Evolutionary conservation across 2,113 vertebrate species (phyloP), one percentile per base, ranked within the genome.

Genomic region (Platycercus adscitus): DNA sequence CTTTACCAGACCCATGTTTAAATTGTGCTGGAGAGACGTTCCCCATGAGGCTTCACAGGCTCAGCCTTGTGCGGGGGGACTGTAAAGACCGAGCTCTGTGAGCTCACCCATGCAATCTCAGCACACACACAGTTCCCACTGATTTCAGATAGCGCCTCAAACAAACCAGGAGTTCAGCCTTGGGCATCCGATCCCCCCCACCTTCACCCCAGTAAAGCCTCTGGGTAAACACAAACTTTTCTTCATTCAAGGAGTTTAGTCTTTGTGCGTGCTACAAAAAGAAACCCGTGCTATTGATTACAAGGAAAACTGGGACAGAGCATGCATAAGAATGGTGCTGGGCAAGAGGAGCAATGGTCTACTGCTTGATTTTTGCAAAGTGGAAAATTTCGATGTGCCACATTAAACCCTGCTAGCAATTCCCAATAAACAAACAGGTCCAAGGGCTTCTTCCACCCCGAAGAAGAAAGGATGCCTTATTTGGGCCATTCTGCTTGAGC

Each of bases 381-480:
- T 39, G 70, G 91, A 96, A 93, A 96, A 76, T 88, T 86, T 85
- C 0, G 0, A 26, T 6, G 5, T 52, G 86, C 37, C 53, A 72
- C 56, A 44, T 44, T 20, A 76, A 92, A 73, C 24, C 18, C 41
- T 53, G 73, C 80, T 69, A 79, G 86, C 31, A 75, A 76, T 55
- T 92, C 58, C 77, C 78, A 81, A 7, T 58, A 81, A 89, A 76
- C 37, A 83, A 75, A 65, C 31, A 75, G 39, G 65, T 60, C 56
- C 39, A n/a, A 81, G 47, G 33, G 78, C 14, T 83, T 88, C 89
- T 88, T 86, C 82, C 61, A 83, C 26, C 7, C 31, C 44, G 35
- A 68, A 93, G 69, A 92, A 94, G 64, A 93, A 91, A 71, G 28
- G n/a, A 13, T 63, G 78, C 70, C 61, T 81, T 93, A 96, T 92